Evolutionary conservation across 2,797 vertebrate species (phyloP).

Genomic region (Graptemys geographica): DNA sequence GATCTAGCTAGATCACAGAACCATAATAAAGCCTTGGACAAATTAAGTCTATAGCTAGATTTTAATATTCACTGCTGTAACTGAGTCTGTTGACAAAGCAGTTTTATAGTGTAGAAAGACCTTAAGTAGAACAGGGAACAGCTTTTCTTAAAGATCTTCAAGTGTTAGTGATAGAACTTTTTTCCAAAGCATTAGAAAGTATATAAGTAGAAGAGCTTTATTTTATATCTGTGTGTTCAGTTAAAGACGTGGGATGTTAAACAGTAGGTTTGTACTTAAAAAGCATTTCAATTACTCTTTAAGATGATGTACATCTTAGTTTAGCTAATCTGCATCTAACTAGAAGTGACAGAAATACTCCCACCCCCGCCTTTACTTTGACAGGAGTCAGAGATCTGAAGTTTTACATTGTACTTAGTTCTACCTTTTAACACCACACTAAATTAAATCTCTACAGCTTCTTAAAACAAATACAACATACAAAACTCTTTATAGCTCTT

Average conservation of each 20-base stretch:
- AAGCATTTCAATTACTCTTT: not conserved
- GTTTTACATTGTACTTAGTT: not conserved
- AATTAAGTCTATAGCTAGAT: rapidly evolving
- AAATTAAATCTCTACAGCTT: conserved; percentile 10
- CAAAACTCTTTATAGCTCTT: not conserved
- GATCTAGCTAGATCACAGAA: not conserved
- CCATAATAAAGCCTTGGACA: not conserved
- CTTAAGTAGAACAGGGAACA: not conserved
- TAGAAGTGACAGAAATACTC: not conserved
- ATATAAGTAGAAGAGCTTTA: not conserved
- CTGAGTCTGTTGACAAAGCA: not conserved
- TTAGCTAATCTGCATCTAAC: not conserved
- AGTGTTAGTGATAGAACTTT: not conserved
- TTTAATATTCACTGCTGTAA: not conserved
- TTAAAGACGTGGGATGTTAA: conserved; percentile 12
- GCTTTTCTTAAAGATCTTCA: not conserved
- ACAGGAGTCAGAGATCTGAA: not conserved
- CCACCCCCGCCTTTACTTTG: not conserved
- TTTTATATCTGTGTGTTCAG: not conserved
- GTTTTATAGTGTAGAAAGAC: not conserved
- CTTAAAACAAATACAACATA: not conserved
- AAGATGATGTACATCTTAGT: not conserved
- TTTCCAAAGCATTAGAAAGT: not conserved
- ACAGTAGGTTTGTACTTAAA: not conserved
- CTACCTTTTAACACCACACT: not conserved